These are phyloP conservation scores for Eolophus roseicapilla DNA, from an alignment of 2,113 vertebrate species.

Conservation along the genomic window DNA sequence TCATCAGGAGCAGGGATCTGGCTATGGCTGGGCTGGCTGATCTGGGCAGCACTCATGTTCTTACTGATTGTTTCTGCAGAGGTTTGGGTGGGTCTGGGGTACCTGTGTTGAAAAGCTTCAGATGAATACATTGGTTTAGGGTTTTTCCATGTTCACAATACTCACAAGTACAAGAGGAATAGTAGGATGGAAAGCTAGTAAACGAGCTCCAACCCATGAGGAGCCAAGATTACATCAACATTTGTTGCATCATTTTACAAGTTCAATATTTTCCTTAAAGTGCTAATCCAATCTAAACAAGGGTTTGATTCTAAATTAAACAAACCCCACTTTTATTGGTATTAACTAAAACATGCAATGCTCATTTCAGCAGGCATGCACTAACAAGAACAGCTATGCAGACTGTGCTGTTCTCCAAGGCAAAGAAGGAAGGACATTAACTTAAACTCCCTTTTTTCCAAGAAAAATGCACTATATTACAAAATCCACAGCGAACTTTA, in stretches of 20 bases:
- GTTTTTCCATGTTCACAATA: not conserved
- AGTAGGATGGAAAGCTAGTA: not conserved
- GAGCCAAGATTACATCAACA: not conserved
- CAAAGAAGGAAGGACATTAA: constrained; percentile 16
- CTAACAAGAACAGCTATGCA: not conserved
- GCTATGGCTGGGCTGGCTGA: not conserved
- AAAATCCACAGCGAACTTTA: constrained; percentile 8
- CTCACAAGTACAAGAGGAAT: not conserved
- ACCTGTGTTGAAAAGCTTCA: not conserved
- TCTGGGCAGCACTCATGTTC: not conserved
- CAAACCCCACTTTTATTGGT: constrained; percentile 58
- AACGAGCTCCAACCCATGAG: not conserved
- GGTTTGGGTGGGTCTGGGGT: not conserved
- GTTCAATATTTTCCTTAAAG: constrained; percentile 56
- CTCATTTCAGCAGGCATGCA: constrained; percentile 28
- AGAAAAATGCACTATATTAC: constrained; percentile 30
- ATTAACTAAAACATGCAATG: constrained; percentile 49
- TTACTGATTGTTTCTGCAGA: not conserved
- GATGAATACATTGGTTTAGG: not conserved
- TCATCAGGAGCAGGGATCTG: not conserved
- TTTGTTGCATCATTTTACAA: constrained; percentile 40
- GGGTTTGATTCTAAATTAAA: constrained; percentile 55
- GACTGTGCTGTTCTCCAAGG: not conserved
- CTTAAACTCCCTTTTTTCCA: constrained; percentile 18
- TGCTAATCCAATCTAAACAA: constrained; percentile 66